A percentile compares a stretch with the other conserved stretches of the same genome.
phyloP scores from a whole-genome alignment of 2,113 vertebrate genomes.

The Bettongia penicillata region DNA sequence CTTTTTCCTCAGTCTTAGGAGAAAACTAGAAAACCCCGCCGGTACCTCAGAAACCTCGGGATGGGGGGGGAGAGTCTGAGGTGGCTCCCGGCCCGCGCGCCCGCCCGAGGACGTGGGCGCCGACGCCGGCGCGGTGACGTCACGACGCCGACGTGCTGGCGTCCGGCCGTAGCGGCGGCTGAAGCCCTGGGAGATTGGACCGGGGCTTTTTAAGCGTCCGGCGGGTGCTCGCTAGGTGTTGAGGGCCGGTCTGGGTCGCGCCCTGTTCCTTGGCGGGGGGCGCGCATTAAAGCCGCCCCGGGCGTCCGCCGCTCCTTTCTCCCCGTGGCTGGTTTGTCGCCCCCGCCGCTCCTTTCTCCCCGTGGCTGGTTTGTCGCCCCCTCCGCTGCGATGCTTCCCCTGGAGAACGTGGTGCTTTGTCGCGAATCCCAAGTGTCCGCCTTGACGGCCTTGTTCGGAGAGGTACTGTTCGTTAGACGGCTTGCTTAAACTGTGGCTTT shows the following conservation, averaged over 20 bases:
- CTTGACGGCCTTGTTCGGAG: constrained; percentile 92
- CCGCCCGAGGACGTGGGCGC: accelerated
- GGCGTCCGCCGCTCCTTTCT: accelerated
- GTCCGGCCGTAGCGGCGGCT: constrained; percentile 11
- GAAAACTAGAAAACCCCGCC: too few species aligned
- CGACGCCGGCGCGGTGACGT: accelerated
- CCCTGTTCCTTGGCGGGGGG: not conserved
- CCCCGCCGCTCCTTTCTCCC: accelerated
- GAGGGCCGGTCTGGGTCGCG: not conserved
- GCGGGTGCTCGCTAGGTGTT: not conserved
- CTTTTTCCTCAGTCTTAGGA: accelerated
- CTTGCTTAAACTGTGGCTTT: not conserved
- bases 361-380: not conserved
- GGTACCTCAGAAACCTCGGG: accelerated
- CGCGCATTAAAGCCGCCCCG: accelerated
- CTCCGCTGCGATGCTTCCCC: constrained; percentile 73
- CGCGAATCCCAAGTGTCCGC: constrained; percentile 89
- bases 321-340: accelerated
- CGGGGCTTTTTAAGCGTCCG: not conserved
- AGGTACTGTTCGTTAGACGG: constrained; percentile 83
- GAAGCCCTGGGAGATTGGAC: not conserved
- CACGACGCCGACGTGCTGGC: constrained; percentile 7
- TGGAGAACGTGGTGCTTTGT: constrained; percentile 88
- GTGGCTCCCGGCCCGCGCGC: accelerated
- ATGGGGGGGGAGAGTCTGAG: accelerated